These are phyloP conservation scores for Australoheros facetus DNA, from an alignment of 2,797 vertebrate genomes.

Conservation along the genomic window DNA sequence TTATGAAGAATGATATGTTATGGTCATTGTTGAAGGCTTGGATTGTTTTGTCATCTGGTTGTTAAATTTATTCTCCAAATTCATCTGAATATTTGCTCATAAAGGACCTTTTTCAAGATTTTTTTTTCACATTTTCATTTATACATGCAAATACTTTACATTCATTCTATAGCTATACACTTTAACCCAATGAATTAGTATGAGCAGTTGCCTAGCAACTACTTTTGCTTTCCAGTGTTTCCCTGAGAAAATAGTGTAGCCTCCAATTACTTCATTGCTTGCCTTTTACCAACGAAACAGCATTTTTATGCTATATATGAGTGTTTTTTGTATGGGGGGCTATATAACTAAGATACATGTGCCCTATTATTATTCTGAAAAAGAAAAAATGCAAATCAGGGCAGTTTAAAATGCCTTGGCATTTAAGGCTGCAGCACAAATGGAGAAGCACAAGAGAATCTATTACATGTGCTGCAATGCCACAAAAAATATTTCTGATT, in stretches of 20 bases:
- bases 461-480: slow-evolving; percentile 26
- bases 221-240: slow-evolving; percentile 46
- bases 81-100: background rate
- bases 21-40: background rate
- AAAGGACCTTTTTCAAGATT: background rate
- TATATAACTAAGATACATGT: slow-evolving; percentile 18
- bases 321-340: slow-evolving; percentile 1
- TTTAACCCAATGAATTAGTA: slow-evolving; percentile 45
- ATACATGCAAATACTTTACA: slow-evolving; percentile 14
- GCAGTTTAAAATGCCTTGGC: slow-evolving; percentile 7
- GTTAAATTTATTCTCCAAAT: background rate
- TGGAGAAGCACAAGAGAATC: slow-evolving; percentile 20
- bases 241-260: slow-evolving; percentile 41
- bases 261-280: slow-evolving; percentile 60
- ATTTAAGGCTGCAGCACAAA: slow-evolving; percentile 34
- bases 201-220: slow-evolving; percentile 77
- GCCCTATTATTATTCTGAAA: slow-evolving; percentile 34
- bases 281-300: slow-evolving; percentile 19
- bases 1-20: background rate
- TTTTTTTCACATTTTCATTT: background rate
- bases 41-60: background rate
- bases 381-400: slow-evolving; percentile 29
- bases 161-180: slow-evolving; percentile 20
- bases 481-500: slow-evolving; percentile 9
- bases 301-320: background rate